Base-by-base conservation (phyloP, 1,140 invertebrate genomes). In the Cyclina sinensis region DNA sequence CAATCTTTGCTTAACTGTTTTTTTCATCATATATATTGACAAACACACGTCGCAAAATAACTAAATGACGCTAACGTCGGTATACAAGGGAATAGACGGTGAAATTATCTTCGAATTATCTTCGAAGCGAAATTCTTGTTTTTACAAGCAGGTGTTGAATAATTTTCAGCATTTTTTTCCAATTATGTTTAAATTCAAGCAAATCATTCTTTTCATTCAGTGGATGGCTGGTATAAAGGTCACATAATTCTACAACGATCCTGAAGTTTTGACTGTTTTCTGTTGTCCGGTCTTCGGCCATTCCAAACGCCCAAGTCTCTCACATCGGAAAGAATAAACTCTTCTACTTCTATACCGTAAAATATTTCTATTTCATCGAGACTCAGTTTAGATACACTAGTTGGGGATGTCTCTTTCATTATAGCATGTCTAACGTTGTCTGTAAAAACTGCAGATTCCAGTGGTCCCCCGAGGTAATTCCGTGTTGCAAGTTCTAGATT, bases 401-500 rank as follows among this genome's bases (percentile, higher is more conserved):
- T 14, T 5, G 94, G 93, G 14, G 91, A 76, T 1, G 81, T 89
- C 4, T 91, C 86, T 30, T 91, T 93, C n/a, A 86, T 39, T 14
- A 93, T 86, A 0, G 94, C 93, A n/a, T 65, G 88, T 46, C 87
- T 57, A 27, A 95, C 91, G 1, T 94, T 91, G 1, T 84, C 68
- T 32, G 90, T 83, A 27, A 94, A 82, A 32, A 88, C 35, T 0
- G 90, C 48, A 89, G 86, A 93, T 51, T 94, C 93, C 14, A 95
- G 83, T 16, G 93, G 90, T 7, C 92, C 93, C 0, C 93, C 94
- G 21, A 95, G 91, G 86, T 95, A 95, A 88, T 95, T 94, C 54
- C 92, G 85, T 9, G 94, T 95, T 0, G 93, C 94, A 16, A 95
- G 87, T 68, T 95, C 94, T 30, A 95, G 88, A 70, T 93, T 93